phyloP scores from a whole-genome alignment of 1,140 invertebrate genomes.

The Medauroidea extradentata region DNA sequence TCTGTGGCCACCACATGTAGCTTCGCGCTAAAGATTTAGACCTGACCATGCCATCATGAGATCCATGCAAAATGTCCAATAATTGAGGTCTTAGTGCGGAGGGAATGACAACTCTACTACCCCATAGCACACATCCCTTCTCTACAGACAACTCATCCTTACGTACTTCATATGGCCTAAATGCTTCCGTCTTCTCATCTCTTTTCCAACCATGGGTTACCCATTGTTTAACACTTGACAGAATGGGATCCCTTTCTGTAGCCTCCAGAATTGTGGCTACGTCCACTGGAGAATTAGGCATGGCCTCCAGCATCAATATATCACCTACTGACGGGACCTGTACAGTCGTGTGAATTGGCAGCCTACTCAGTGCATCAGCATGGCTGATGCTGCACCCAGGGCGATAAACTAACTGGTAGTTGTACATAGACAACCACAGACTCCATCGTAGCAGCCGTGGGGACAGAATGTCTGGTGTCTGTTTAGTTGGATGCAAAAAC shows the following conservation, averaged over 20 bases:
- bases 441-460: constrained; percentile 12
- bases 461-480: constrained; percentile 33
- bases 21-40: constrained; percentile 41
- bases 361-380: constrained; percentile 2
- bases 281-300: constrained; percentile 5
- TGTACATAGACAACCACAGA: not conserved
- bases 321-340: not conserved
- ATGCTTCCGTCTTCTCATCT: not conserved
- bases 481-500: constrained; percentile 36
- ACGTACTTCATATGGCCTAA: too few relatives aligned
- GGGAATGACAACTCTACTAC: constrained; percentile 30
- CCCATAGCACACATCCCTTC: constrained; percentile 12
- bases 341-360: not conserved
- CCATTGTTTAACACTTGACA: constrained; percentile 1
- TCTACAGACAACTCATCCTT: not conserved
- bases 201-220: constrained; percentile 11
- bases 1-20: constrained; percentile 39
- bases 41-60: constrained; percentile 32
- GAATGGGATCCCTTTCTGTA: constrained; percentile 5
- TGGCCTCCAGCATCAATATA: constrained; percentile 11
- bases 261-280: constrained; percentile 1
- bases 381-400: not conserved
- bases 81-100: constrained; percentile 17
- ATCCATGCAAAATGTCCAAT: constrained; percentile 33
- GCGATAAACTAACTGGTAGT: not conserved